Percentiles rank a stretch among this genome's conserved stretches.
These are phyloP conservation scores for Laterallus jamaicensis DNA, from an alignment of 2,113 vertebrate genomes.

Conservation along the genomic window DNA sequence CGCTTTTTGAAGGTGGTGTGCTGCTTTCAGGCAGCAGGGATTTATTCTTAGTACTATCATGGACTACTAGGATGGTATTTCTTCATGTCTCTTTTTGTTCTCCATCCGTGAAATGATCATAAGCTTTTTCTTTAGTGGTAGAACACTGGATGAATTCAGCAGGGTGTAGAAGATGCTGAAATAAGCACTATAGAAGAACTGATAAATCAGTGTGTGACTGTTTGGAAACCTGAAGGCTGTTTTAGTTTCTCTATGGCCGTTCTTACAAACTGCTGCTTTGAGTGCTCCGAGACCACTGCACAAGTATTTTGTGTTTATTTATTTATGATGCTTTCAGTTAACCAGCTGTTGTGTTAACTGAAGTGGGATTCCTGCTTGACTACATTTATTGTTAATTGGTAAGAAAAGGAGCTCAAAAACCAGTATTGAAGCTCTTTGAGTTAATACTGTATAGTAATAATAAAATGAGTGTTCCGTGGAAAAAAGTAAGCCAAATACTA, in stretches of 20 bases:
- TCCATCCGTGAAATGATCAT: neutral
- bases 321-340: slow-evolving; percentile 22
- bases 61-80: neutral
- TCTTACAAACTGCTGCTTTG: neutral
- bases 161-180: neutral
- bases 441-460: neutral
- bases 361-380: neutral
- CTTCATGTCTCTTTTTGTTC: neutral
- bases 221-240: neutral
- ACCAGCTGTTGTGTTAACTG: neutral
- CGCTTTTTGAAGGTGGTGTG: neutral
- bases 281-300: neutral
- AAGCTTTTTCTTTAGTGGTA: neutral
- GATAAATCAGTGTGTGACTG: neutral
- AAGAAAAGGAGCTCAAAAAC: neutral
- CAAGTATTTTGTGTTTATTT: neutral
- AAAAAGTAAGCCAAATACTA: neutral
- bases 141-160: neutral
- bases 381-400: neutral
- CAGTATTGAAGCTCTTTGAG: neutral
- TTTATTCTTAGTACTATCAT: neutral
- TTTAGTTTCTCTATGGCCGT: neutral
- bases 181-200: neutral
- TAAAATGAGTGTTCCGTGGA: neutral
- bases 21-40: neutral